Conservation (phyloP, 2,888 invertebrate genomes). For the Lamellibrachia columna region DNA sequence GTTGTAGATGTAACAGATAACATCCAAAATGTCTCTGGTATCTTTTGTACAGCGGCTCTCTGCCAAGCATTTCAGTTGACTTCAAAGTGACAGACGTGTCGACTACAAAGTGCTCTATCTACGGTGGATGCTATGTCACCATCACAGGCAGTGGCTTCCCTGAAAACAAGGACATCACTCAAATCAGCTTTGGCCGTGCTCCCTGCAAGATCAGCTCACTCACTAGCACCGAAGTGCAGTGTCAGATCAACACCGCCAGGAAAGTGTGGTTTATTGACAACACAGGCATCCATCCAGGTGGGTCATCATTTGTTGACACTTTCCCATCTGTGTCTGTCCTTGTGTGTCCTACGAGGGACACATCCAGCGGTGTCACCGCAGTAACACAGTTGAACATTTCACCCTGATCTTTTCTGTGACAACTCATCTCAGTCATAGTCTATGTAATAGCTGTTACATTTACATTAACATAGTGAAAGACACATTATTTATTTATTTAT, state of each 20-base stretch:
- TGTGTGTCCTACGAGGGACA: not conserved
- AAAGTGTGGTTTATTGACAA: not conserved
- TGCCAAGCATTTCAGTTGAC: not conserved
- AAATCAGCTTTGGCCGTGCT: not conserved
- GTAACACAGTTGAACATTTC: not conserved
- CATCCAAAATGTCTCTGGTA: not conserved
- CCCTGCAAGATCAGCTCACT: not conserved
- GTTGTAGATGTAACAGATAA: conserved; percentile 1
- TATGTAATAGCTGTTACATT: not conserved
- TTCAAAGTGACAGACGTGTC: not conserved
- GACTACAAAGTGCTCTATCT: not conserved
- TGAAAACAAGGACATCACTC: not conserved
- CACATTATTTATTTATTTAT: not conserved
- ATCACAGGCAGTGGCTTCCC: not conserved
- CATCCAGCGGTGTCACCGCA: not conserved
- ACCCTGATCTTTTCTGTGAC: not conserved
- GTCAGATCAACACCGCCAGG: not conserved
- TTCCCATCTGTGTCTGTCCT: not conserved
- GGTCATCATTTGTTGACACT: not conserved
- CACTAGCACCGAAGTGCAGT: not conserved
- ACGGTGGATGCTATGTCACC: conserved; percentile 16
- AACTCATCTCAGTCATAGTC: not conserved
- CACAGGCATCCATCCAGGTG: not conserved
- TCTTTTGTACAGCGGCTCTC: not conserved
- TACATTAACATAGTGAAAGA: not conserved